phyloP scores from a whole-genome alignment of 2,113 vertebrate genomes.

The Ageneiosus marmoratus region DNA sequence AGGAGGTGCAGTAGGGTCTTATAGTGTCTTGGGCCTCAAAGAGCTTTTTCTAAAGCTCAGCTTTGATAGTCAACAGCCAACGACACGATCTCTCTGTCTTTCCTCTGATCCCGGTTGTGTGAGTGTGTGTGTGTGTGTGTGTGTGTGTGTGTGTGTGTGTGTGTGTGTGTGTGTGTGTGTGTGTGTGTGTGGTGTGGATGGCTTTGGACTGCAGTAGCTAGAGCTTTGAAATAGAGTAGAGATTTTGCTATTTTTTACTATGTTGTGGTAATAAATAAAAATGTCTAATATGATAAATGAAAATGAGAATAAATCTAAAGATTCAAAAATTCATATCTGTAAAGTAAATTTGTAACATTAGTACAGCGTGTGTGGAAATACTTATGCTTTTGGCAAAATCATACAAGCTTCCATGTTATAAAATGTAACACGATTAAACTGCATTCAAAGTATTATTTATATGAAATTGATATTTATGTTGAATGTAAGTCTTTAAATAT shows the following conservation, averaged over 20 bases:
- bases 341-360: background rate
- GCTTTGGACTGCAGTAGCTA: slow-evolving; percentile 24
- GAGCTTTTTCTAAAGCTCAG: slow-evolving; percentile 76
- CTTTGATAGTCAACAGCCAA: slow-evolving; percentile 78
- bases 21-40: slow-evolving; percentile 83
- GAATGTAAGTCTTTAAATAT: background rate
- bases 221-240: background rate
- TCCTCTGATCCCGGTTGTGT: slow-evolving; percentile 52
- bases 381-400: background rate
- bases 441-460: background rate
- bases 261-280: background rate
- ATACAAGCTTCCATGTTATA: background rate
- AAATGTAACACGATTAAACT: background rate
- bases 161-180: background rate
- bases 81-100: slow-evolving; percentile 62
- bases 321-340: background rate
- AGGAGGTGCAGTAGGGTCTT: slow-evolving; percentile 83
- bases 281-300: background rate
- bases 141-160: slow-evolving; percentile 19
- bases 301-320: background rate
- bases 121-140: slow-evolving; percentile 4
- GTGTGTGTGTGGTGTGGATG: slow-evolving; percentile 31
- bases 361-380: background rate
- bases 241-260: background rate
- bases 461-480: background rate